phyloP scores from a whole-genome alignment of 1,140 invertebrate genomes.

The Stratiolaelaps scimitus region DNA sequence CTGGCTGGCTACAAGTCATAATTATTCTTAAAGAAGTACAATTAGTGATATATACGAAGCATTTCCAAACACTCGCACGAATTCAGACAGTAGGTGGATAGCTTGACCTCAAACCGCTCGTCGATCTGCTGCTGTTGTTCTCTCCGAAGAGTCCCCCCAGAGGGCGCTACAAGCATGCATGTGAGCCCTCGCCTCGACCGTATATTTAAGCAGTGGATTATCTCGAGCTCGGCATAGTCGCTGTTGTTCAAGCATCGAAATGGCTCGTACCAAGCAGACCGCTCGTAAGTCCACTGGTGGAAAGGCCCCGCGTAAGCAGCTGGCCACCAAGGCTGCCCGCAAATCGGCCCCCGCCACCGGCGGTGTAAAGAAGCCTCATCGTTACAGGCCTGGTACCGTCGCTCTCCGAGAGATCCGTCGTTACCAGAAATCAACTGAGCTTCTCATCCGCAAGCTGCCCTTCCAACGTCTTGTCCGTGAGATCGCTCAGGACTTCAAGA shows the following conservation, averaged over 20 bases:
- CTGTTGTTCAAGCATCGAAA: conserved; percentile 37
- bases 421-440: conserved; percentile 57
- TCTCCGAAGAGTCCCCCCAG: too few relatives aligned
- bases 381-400: conserved; percentile 43
- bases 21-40: too few relatives aligned
- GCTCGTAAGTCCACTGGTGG: conserved; percentile 66
- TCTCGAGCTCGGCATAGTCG: too few relatives aligned
- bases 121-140: too few relatives aligned
- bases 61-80: too few relatives aligned
- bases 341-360: conserved; percentile 64
- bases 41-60: too few relatives aligned
- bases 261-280: conserved; percentile 75
- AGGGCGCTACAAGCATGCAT: too few relatives aligned
- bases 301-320: conserved; percentile 70
- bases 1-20: too few relatives aligned
- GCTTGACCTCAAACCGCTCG: too few relatives aligned
- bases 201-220: too few relatives aligned
- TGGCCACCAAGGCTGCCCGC: conserved; percentile 62
- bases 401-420: conserved; percentile 48
- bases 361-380: conserved; percentile 61
- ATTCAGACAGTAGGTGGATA: too few relatives aligned
- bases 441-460: conserved; percentile 50
- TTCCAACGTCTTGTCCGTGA: conserved; percentile 48
- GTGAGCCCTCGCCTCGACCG: too few relatives aligned
- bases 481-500: conserved; percentile 66